Conservation (phyloP, 2,113 vertebrate species). For the Cyanoramphus novaezelandiae region DNA sequence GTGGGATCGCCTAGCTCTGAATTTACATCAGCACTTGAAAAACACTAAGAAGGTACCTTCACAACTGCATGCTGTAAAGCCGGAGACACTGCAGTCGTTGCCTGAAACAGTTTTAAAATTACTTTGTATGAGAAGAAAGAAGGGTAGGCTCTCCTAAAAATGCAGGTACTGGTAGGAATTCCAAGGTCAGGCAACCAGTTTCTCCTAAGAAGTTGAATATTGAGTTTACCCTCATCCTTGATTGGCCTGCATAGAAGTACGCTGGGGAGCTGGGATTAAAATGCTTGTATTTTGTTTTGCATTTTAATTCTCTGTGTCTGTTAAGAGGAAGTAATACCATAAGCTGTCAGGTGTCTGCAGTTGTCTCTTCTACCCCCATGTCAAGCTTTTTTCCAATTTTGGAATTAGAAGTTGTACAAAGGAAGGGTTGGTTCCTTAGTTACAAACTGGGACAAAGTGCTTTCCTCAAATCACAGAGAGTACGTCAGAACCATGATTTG, state of each 20-base stretch:
- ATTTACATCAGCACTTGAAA: slow-evolving; percentile 93
- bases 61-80: not conserved
- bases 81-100: not conserved
- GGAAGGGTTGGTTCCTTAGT: not conserved
- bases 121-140: not conserved
- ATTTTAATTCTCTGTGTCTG: not conserved
- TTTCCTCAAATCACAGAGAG: not conserved
- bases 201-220: not conserved
- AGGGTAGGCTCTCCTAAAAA: not conserved
- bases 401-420: not conserved
- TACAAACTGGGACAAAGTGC: not conserved
- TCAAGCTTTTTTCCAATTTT: not conserved
- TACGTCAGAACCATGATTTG: not conserved
- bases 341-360: not conserved
- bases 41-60: slow-evolving; percentile 76
- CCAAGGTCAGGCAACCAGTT: not conserved
- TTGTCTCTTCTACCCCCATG: not conserved
- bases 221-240: not conserved
- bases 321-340: not conserved
- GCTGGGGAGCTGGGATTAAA: not conserved
- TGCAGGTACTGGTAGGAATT: not conserved
- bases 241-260: not conserved
- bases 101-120: not conserved
- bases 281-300: not conserved
- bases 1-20: slow-evolving; percentile 95